Base-by-base conservation (phyloP, 2,113 vertebrate species). In the Phylloscopus whistleri region DNA sequence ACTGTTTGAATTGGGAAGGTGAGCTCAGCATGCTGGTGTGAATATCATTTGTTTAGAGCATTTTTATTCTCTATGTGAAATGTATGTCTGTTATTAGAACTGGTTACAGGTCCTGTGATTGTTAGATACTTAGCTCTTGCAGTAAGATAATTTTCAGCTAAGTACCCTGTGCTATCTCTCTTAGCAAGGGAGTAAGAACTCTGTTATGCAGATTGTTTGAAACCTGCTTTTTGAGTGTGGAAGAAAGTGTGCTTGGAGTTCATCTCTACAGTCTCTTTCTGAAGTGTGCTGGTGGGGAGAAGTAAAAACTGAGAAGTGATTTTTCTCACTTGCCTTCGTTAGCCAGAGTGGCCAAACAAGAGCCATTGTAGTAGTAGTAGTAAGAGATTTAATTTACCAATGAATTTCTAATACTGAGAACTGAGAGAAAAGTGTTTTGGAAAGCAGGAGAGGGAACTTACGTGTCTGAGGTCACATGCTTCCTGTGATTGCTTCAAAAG, bases 1-100 rank as follows among this genome's bases (percentile, higher is more conserved):
- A 98, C 84, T 97, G 96, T 89, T 97, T 98, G 60, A 96, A 97
- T 67, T 98, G 97, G 97, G 94, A 97, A 98, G 98, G 98, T 98
- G 74, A 96, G 96, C 49, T 90, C 24, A 27, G 46, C 56, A 27
- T 87, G 48, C 68, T 73, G 26, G 24, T 58, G 43, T 83, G 35
- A 48, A 24, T 77, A 8, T 67, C 14, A 33, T 52, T 89, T 64
- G 35, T 43, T 84, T 73, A 33, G 33, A 55, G 24, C 87, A 30
- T 16, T 35, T 33, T 73, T 84, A 41, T 75, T 89, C 60, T 56
- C 1, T 30, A 1, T 43, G 11, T 63, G 37, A 76, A 83, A 59
- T 24, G 2, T 39, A 0, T 78, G 20, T 83, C 41, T 85, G 4
- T 80, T 83, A 27, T 49, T 86, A 51, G 31, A 79, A 31, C 33